These are phyloP conservation scores for Charadrius vociferus DNA, from an alignment of 2,113 vertebrate species.

Conservation along the genomic window DNA sequence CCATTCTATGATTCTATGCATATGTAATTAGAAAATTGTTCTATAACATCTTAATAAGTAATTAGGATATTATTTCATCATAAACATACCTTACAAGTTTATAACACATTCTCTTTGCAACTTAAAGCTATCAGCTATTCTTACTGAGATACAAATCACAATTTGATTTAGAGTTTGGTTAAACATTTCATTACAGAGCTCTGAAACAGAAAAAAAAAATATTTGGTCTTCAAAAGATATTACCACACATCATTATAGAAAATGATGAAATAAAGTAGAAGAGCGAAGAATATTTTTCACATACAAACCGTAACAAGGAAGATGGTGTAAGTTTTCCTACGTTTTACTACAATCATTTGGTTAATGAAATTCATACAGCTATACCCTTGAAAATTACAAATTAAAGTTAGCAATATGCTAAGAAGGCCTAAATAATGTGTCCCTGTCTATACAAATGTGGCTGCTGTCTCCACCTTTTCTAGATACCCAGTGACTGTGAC, in stretches of 20 bases:
- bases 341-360: not conserved
- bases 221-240: not conserved
- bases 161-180: not conserved
- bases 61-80: not conserved
- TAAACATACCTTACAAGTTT: not conserved
- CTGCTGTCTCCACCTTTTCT: not conserved
- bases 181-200: not conserved
- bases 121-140: not conserved
- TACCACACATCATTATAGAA: not conserved
- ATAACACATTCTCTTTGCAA: not conserved
- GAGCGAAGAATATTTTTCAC: not conserved
- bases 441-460: fast-evolving
- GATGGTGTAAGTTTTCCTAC: not conserved
- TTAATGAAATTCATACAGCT: not conserved
- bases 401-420: not conserved
- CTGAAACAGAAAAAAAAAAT: not conserved
- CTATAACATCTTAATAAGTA: not conserved
- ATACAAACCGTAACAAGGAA: not conserved
- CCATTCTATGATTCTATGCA: not conserved
- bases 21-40: not conserved
- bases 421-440: not conserved
- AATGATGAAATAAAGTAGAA: not conserved
- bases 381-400: not conserved
- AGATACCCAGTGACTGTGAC: not conserved
- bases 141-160: not conserved